Conservation (phyloP, 2,888 invertebrate species). For the Himalopsyche anomala region DNA sequence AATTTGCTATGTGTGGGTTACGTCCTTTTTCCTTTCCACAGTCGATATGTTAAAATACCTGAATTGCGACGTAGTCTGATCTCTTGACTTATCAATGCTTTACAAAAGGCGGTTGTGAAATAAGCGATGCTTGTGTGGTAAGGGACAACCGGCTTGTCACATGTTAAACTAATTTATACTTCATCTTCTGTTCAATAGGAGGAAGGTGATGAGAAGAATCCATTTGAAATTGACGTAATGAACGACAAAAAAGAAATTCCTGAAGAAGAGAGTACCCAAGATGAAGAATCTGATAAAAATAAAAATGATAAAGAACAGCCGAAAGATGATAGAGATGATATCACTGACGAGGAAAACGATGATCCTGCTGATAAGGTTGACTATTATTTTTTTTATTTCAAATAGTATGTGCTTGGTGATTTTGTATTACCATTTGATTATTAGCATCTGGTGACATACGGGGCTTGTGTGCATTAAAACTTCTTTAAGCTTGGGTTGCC, state of each 20-base stretch:
- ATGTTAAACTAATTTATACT: background rate
- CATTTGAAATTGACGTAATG: conserved; percentile 90
- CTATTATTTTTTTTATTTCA: conserved; percentile 44
- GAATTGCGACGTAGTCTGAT: too few species aligned
- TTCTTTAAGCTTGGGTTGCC: too few species aligned
- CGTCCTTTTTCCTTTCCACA: too few species aligned
- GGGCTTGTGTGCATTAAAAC: too few species aligned
- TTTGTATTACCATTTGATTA: background rate
- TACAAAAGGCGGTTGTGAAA: too few species aligned
- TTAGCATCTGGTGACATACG: too few species aligned
- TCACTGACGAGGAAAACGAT: conserved; percentile 73
- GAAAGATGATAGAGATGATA: conserved; percentile 70
- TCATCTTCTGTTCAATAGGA: conserved; percentile 69
- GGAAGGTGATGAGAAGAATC: conserved; percentile 83
- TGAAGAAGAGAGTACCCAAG: conserved; percentile 66
- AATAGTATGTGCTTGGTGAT: too few species aligned
- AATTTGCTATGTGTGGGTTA: too few species aligned
- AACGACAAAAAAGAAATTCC: conserved; percentile 76
- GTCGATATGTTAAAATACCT: too few species aligned
- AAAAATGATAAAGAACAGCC: conserved; percentile 68
- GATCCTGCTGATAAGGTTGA: conserved; percentile 60
- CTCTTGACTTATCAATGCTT: too few species aligned
- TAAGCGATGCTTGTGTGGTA: too few species aligned
- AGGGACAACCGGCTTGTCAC: too few species aligned
- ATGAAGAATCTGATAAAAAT: conserved; percentile 71